phyloP scores from a whole-genome alignment of 2,113 vertebrate species.

The Tetrao urogallus region DNA sequence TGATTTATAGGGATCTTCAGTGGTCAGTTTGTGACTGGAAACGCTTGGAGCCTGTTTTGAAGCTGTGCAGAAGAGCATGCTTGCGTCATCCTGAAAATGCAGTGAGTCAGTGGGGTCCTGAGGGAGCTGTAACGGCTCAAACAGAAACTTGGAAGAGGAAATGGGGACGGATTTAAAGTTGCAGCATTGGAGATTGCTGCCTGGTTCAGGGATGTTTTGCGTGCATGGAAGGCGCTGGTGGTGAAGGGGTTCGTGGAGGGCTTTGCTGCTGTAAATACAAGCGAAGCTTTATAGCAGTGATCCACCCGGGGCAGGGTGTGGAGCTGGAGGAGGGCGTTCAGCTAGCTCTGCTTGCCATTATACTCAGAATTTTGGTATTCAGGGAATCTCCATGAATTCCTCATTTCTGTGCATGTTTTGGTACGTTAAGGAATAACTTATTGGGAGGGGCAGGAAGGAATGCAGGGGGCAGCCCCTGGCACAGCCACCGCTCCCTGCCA shows the following conservation, averaged over 20 bases:
- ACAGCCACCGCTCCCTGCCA: not conserved
- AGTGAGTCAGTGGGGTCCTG: slow-evolving; percentile 75
- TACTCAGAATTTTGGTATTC: slow-evolving; percentile 65
- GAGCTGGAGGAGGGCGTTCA: slow-evolving; percentile 43
- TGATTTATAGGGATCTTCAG: not conserved
- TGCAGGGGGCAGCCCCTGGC: not conserved
- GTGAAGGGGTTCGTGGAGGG: slow-evolving; percentile 23
- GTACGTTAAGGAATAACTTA: slow-evolving; percentile 52
- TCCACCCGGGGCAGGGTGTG: slow-evolving; percentile 54
- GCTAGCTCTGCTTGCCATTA: slow-evolving; percentile 22
- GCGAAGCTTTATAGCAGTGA: not conserved
- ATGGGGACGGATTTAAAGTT: slow-evolving; percentile 73
- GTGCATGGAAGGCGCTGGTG: not conserved
- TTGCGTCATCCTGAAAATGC: slow-evolving; percentile 79
- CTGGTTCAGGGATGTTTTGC: not conserved
- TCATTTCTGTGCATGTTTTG: slow-evolving; percentile 51
- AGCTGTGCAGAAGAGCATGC: slow-evolving; percentile 68
- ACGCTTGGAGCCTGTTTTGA: slow-evolving; percentile 66
- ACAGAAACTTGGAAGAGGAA: slow-evolving; percentile 73
- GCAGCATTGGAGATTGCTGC: slow-evolving; percentile 49
- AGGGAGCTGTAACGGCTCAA: slow-evolving; percentile 71
- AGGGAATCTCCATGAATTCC: slow-evolving; percentile 65
- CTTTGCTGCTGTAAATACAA: slow-evolving; percentile 21
- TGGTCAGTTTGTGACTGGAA: slow-evolving; percentile 55
- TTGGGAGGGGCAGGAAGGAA: slow-evolving; percentile 50